Conservation (phyloP, 2,113 vertebrate genomes). For the Elephas maximus region DNA sequence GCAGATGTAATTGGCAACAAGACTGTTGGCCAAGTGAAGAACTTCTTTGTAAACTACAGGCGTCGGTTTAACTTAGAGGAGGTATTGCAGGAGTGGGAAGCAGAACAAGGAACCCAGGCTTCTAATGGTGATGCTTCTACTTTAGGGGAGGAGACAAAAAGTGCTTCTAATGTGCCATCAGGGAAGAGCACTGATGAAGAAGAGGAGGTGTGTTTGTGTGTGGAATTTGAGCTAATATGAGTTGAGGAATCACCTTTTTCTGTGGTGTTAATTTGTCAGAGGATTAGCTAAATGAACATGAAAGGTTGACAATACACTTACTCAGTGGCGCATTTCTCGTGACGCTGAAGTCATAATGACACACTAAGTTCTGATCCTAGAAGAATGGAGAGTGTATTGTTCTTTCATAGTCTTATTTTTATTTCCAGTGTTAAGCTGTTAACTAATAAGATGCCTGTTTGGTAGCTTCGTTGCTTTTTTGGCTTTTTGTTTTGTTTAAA, state of each 20-base stretch:
- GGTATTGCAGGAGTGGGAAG: conserved; percentile 99
- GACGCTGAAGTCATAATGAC: conserved; percentile 82
- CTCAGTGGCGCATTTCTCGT: conserved; percentile 78
- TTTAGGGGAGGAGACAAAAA: conserved; percentile 97
- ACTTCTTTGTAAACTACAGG: conserved; percentile 99
- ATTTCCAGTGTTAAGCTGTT: conserved; percentile 85
- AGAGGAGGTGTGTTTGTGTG: conserved; percentile 96
- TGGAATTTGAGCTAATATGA: conserved; percentile 89
- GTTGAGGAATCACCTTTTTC: conserved; percentile 88
- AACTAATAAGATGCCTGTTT: conserved; percentile 86
- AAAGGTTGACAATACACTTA: conserved; percentile 87
- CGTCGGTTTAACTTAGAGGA: conserved; percentile 99
- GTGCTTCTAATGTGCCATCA: conserved; percentile 95
- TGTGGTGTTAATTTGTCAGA: conserved; percentile 85
- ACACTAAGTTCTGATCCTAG: conserved; percentile 82
- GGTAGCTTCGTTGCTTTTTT: conserved; percentile 82
- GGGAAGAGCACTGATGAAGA: conserved; percentile 99
- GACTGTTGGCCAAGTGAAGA: conserved; percentile 99
- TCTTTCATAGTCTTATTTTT: conserved; percentile 85
- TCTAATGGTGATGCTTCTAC: conserved; percentile 95
- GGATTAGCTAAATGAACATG: conserved; percentile 86
- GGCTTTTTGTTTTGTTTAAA: conserved; percentile 80
- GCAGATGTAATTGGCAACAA: conserved; percentile 99
- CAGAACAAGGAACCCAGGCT: conserved; percentile 96
- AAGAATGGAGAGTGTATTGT: conserved; percentile 85